A percentile compares a stretch with the other conserved stretches of the same genome.
These are phyloP conservation scores for Eclectus roratus DNA, from an alignment of 2,113 vertebrate genomes.

Conservation along the genomic window DNA sequence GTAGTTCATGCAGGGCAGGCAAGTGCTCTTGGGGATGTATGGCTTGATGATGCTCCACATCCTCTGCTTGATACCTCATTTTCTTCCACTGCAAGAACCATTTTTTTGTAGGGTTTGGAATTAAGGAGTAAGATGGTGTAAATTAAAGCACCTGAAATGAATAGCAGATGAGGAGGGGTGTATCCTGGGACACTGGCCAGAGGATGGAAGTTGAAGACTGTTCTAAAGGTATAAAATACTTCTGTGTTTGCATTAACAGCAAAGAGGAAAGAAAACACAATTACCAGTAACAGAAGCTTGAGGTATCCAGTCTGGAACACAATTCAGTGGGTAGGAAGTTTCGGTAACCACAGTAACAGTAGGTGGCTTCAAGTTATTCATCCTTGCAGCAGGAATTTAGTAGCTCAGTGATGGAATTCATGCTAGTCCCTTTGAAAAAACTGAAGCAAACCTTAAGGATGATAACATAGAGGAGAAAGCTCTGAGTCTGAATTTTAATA, in stretches of 20 bases:
- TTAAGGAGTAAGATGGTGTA: not conserved
- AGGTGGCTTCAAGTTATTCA: not conserved
- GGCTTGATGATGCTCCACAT: not conserved
- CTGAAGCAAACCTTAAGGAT: not conserved
- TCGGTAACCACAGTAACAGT: not conserved
- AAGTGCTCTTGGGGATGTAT: not conserved
- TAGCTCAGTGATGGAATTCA: not conserved
- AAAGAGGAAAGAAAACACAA: not conserved
- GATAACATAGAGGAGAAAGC: not conserved
- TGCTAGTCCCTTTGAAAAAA: not conserved
- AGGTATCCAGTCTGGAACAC: not conserved
- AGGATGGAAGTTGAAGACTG: not conserved
- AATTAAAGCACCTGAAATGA: not conserved
- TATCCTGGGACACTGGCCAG: not conserved
- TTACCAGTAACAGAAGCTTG: not conserved
- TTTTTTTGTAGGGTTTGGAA: not conserved
- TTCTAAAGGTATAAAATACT: not conserved
- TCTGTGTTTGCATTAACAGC: not conserved
- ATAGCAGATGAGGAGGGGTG: accelerated
- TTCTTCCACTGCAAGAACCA: not conserved
- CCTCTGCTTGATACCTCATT: not conserved
- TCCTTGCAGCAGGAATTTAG: not conserved
- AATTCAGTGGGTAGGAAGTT: not conserved
- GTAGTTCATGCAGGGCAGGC: not conserved
- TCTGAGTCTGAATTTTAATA: not conserved